Base-by-base conservation (phyloP, 1,140 invertebrate species). In the Meteorus sp. region DNA sequence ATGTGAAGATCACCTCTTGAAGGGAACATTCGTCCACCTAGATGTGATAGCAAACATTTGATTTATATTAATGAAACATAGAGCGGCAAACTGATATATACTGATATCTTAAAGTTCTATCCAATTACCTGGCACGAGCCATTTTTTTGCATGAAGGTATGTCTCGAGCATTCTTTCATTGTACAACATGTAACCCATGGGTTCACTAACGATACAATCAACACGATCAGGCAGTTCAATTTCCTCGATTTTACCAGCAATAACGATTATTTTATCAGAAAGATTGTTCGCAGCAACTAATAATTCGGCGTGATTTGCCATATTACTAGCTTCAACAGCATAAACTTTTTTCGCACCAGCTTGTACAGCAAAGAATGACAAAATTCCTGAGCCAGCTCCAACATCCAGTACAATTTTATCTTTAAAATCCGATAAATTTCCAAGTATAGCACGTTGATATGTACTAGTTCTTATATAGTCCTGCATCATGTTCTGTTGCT, bases 401-500 rank as follows among this genome's bases (percentile, higher is more conserved):
- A 99, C 97, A 82, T 99, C 97, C 56, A 99, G 77, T 1, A 99
- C 89, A 47, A 99, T 85, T 82, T 94, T 94, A 67, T 93, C 88
- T 73, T 89, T 86, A 76, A 99, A 99, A 77, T 99, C 97, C 56
- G 88, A 85, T 22, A 92, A 81, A 81, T 99, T 99, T 39, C 91
- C 89, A 13, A 98, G 81, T 78, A 99, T 98, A 44, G 97, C 96
- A 69, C 93, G 86, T 77, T 99, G 97, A 80, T 99, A 99, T 45
- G 97, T 99, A 68, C 94, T 95, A 20, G 97, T 99, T 63, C 97
- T 84, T 44, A 99, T 94, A 76, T 97, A 99, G 80, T 99, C 97
- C 83, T 95, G 93, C 92, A 99, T 95, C 97, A 99, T 99, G 73
- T 99, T 99, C 81, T 99, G 97, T 79, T 99, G 97, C 76, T 99